These are phyloP conservation scores for Rallus limicola DNA, from an alignment of 2,113 vertebrate species.

Conservation along the genomic window DNA sequence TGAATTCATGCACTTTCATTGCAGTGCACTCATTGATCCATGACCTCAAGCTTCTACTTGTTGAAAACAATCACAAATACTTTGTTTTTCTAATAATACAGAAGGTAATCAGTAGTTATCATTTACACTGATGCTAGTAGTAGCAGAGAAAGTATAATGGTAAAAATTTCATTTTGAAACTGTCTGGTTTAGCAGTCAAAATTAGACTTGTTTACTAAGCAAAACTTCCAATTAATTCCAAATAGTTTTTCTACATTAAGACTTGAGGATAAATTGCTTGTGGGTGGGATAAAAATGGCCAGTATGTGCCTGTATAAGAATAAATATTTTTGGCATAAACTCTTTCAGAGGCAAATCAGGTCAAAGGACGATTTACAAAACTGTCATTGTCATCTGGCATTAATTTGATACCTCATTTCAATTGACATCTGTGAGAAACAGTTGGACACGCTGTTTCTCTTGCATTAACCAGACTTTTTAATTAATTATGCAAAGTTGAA, in stretches of 20 bases:
- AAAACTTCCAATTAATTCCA: neutral
- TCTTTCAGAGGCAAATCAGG: conserved; percentile 47
- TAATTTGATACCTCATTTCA: conserved; percentile 65
- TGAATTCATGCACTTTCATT: neutral
- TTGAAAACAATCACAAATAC: neutral
- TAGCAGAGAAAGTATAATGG: neutral
- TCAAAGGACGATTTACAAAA: conserved; percentile 66
- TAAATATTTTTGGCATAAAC: conserved; percentile 27
- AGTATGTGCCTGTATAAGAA: neutral
- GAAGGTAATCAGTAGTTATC: neutral
- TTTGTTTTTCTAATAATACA: neutral
- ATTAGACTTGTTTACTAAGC: neutral
- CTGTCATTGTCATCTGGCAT: conserved; percentile 62
- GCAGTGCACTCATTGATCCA: neutral
- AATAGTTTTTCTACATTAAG: neutral
- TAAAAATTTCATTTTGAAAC: neutral
- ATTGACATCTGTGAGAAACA: conserved; percentile 61
- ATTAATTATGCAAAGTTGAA: conserved; percentile 53
- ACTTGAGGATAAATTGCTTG: neutral
- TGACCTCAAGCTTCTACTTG: neutral
- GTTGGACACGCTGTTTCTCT: conserved; percentile 33
- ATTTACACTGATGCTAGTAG: neutral
- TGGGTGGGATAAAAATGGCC: neutral
- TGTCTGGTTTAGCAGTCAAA: neutral
- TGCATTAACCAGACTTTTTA: conserved; percentile 40